phyloP scores from a whole-genome alignment of 2,888 invertebrate genomes.

The Anodontia alba region DNA sequence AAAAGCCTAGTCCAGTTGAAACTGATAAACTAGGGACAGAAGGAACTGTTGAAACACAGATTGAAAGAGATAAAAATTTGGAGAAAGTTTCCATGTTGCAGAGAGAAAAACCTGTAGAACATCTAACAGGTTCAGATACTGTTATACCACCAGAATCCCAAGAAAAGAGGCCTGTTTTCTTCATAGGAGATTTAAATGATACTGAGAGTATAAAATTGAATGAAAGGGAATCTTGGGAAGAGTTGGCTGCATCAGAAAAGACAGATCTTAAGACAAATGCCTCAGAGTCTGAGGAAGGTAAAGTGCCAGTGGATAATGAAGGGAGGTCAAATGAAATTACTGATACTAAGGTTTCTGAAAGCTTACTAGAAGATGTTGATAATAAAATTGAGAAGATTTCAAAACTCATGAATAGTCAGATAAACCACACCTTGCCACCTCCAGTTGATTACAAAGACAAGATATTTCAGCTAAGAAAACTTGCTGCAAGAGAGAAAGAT shows the following conservation, averaged over 20 bases:
- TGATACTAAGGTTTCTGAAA: background rate
- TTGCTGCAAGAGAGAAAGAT: conserved; percentile 25
- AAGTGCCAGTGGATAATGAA: background rate
- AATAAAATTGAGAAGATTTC: background rate
- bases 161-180: background rate
- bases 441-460: conserved; percentile 7
- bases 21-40: background rate
- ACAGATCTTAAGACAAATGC: background rate
- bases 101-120: background rate
- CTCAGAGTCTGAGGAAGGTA: background rate
- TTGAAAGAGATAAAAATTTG: background rate
- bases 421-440: background rate
- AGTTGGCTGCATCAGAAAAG: no score
- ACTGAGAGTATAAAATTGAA: background rate
- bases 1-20: background rate
- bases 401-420: background rate
- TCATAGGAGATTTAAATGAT: background rate
- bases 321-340: background rate
- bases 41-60: background rate
- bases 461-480: background rate
- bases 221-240: background rate
- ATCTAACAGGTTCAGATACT: background rate
- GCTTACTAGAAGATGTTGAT: background rate
- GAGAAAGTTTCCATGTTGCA: background rate
- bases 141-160: background rate